These are phyloP conservation scores for Eudyptes chrysolophus DNA, from an alignment of 2,113 vertebrate genomes.

Conservation along the genomic window DNA sequence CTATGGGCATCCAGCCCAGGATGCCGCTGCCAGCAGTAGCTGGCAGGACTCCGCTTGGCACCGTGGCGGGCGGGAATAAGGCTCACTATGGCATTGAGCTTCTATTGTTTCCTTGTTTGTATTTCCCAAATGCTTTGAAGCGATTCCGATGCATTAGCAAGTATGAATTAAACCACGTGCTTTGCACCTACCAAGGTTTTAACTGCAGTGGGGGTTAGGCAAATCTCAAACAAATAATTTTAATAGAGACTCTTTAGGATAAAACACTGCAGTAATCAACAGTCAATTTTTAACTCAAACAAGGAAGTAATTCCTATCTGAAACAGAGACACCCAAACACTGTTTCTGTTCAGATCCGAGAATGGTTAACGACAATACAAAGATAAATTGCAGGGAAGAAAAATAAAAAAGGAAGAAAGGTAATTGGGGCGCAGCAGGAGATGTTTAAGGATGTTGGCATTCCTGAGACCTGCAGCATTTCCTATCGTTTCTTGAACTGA, in stretches of 20 bases:
- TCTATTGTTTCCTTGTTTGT: background rate
- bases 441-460: background rate
- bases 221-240: background rate
- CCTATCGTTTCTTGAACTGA: background rate
- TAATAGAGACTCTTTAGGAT: background rate
- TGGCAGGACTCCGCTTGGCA: background rate
- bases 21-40: fast-evolving
- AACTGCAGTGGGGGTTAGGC: background rate
- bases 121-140: background rate
- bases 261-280: background rate
- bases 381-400: background rate
- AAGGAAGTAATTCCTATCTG: background rate
- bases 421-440: background rate
- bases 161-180: background rate
- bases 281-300: background rate
- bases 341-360: background rate
- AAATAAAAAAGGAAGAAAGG: background rate
- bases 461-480: background rate
- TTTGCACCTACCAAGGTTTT: background rate
- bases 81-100: fast-evolving
- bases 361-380: background rate
- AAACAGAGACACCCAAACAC: background rate
- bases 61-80: fast-evolving
- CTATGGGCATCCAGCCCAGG: background rate
- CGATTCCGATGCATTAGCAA: background rate